phyloP scores from a whole-genome alignment of 2,888 invertebrate species.

The Himalopsyche anomala region DNA sequence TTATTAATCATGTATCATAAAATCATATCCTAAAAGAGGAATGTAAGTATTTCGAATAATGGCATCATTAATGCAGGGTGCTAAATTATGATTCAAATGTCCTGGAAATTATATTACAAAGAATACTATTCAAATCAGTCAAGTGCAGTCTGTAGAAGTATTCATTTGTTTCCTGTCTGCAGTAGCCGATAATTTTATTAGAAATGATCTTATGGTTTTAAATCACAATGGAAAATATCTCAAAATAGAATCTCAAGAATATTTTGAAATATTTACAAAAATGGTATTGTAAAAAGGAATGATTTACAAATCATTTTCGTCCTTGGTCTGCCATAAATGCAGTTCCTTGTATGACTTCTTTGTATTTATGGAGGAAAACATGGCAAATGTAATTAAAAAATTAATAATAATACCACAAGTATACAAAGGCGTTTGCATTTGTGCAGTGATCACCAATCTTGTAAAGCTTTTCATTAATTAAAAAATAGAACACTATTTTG shows the following conservation, averaged over 20 bases:
- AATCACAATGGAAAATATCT: conserved; percentile 11
- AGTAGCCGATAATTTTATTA: not conserved
- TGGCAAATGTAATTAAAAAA: conserved; percentile 4
- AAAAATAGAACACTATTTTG: too few relatives aligned
- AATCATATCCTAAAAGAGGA: too few relatives aligned
- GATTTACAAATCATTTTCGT: conserved; percentile 20
- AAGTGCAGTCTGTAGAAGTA: not conserved
- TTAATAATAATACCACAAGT: not conserved
- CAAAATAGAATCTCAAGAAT: not conserved
- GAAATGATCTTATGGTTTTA: not conserved
- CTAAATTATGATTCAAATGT: too few relatives aligned
- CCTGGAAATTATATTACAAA: too few relatives aligned
- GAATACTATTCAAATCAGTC: too few relatives aligned
- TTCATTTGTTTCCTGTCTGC: not conserved
- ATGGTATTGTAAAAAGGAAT: not conserved
- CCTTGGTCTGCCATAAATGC: conserved; percentile 29
- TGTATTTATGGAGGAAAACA: conserved; percentile 7
- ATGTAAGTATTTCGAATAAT: too few relatives aligned
- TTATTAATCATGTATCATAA: too few relatives aligned
- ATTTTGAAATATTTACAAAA: not conserved
- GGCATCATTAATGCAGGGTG: too few relatives aligned
- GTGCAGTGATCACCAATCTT: too few relatives aligned
- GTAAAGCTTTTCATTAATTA: too few relatives aligned
- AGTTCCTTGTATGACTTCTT: not conserved
- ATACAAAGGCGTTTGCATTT: not conserved